Evolutionary conservation across 2,113 vertebrate genomes (phyloP).

Genomic region (Kryptolebias marmoratus): DNA sequence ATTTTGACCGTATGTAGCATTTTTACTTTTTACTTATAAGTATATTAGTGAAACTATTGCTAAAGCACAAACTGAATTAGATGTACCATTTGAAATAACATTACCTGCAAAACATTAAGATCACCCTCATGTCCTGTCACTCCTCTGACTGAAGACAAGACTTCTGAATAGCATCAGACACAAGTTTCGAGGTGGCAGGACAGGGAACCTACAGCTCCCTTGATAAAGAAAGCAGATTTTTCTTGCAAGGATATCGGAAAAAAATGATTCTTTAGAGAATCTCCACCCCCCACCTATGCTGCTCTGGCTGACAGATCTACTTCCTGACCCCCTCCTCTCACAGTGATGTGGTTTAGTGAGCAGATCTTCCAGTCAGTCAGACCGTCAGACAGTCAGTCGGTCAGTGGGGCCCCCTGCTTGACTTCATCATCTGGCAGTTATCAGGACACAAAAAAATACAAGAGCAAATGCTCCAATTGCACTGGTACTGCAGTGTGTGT

Average conservation of each 20-base stretch:
- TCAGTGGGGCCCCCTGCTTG: conserved; percentile 19
- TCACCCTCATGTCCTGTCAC: conserved; percentile 10
- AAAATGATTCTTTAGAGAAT: conserved; percentile 29
- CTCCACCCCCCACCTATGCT: background rate
- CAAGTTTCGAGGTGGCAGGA: too few relatives aligned
- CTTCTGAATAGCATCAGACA: background rate
- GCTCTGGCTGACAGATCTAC: conserved; percentile 31
- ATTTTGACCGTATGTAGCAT: too few relatives aligned
- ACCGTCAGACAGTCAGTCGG: conserved; percentile 25
- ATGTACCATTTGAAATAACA: too few relatives aligned
- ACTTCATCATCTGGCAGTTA: conserved; percentile 78
- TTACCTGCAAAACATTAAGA: background rate
- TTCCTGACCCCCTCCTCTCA: conserved; percentile 50
- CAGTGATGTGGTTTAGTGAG: conserved; percentile 17
- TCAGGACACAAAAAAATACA: conserved; percentile 62
- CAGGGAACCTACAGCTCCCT: conserved; percentile 28
- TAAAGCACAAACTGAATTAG: too few relatives aligned
- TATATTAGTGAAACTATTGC: too few relatives aligned
- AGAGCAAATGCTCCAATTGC: conserved; percentile 60
- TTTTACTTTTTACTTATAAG: too few relatives aligned
- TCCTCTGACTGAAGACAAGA: background rate
- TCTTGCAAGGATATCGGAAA: conserved; percentile 51
- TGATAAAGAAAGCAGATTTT: conserved; percentile 50
- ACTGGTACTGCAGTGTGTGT: background rate
- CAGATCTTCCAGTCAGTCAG: conserved; percentile 27